Base-by-base conservation (phyloP, 2,888 invertebrate species). In the Abrostola tripartita region DNA sequence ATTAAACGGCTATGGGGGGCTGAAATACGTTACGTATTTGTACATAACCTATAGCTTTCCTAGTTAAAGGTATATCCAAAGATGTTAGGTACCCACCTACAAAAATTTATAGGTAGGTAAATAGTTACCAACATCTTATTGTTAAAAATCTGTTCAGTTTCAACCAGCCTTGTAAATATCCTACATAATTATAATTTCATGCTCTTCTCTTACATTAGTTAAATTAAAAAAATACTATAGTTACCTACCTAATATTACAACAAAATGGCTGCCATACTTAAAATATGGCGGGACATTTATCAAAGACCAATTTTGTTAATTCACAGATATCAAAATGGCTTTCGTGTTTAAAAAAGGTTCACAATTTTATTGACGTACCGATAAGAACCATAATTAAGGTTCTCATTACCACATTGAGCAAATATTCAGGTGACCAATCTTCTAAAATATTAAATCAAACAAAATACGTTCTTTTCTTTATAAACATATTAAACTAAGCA, bases 181-280 rank as follows among this genome's bases (percentile, higher is more conserved):
- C n/a, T 37, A n/a, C 8, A 5, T 36, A 5, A 6, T n/a, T 52
- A 52, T 11, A 37, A 10, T 35, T 38, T 41, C 12, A 14, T 10
- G 37, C 8, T 14, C 47, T 14, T 10, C 10, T 41, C 55, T 63
- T 52, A 42, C 52, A 58, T 9, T 51, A 54, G 12, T 37, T 54
- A 60, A 55, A 59, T 49, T 42, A 40, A 12, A n/a, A 44, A 55
- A 52, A 59, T 67, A 76, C 56, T 66, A 59, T 36, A 57, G 8
- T 52, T 56, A 60, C 14, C 37, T 70, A 50, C 41, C 35, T 58
- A 56, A 50, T 10, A 59, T 50, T 64, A 76, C 51, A 66, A 76
- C 49, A 71, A 74, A 71, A 76, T 74, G 72, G 77, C 74, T 77
- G 62, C 74, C 68, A 51, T 42, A 60, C 42, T 36, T 61, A 74